A percentile compares a stretch with the other conserved stretches of the same genome.
Conservation (phyloP, 2,113 vertebrate genomes). For the Lichenostomus cassidix region DNA sequence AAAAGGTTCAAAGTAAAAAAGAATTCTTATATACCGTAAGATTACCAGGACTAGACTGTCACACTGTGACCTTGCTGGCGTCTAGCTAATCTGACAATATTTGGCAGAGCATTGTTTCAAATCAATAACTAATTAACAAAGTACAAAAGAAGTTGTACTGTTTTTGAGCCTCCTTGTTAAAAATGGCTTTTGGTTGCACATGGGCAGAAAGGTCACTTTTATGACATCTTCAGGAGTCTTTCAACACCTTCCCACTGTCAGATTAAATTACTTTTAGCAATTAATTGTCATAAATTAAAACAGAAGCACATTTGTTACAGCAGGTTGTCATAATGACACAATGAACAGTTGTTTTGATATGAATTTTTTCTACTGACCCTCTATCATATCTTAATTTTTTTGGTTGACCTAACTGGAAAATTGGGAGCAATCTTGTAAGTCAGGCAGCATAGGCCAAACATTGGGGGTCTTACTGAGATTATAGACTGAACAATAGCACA, state of each 20-base stretch:
- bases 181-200: slow-evolving; percentile 82
- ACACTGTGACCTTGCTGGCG: slow-evolving; percentile 82
- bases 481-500: slow-evolving; percentile 61
- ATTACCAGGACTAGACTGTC: slow-evolving; percentile 73
- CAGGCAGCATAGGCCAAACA: slow-evolving; percentile 67
- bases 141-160: slow-evolving; percentile 94
- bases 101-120: slow-evolving; percentile 97
- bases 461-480: slow-evolving; percentile 50
- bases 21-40: slow-evolving; percentile 58
- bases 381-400: slow-evolving; percentile 87
- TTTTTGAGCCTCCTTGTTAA: slow-evolving; percentile 91
- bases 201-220: slow-evolving; percentile 94
- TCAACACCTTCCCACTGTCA: slow-evolving; percentile 90
- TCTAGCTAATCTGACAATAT: slow-evolving; percentile 90
- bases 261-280: slow-evolving; percentile 96
- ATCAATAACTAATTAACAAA: slow-evolving; percentile 99
- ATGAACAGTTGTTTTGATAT: slow-evolving; percentile 82
- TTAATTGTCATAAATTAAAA: slow-evolving; percentile 96
- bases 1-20: slow-evolving; percentile 65
- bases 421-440: slow-evolving; percentile 89
- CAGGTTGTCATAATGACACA: slow-evolving; percentile 80
- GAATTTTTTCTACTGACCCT: slow-evolving; percentile 75
- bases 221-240: slow-evolving; percentile 90
- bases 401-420: slow-evolving; percentile 99
- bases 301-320: slow-evolving; percentile 80